A percentile compares a stretch with the other conserved stretches of the same genome.
Conservation (phyloP, 2,888 invertebrate genomes). For the Eudasyphora cyanicolor region DNA sequence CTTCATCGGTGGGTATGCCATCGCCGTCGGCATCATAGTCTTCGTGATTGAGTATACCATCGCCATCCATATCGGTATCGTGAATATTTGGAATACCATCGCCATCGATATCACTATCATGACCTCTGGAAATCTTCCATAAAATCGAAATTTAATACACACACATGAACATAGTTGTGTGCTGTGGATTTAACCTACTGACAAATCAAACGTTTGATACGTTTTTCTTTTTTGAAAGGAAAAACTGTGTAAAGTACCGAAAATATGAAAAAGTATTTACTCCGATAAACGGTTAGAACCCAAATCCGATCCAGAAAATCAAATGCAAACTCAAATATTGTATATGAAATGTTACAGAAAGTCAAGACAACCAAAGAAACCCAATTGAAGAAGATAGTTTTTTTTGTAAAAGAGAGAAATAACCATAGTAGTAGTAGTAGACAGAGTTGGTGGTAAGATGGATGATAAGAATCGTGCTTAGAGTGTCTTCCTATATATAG, state of each 20-base stretch:
- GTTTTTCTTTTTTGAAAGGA: not conserved
- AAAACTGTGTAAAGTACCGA: not conserved
- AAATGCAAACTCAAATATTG: too few species aligned
- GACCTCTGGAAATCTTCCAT: constrained; percentile 74
- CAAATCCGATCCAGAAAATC: not conserved
- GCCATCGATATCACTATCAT: constrained; percentile 72
- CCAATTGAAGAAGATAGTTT: not conserved
- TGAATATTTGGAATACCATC: constrained; percentile 81
- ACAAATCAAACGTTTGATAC: not conserved
- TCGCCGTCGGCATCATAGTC: constrained; percentile 69
- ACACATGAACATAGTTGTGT: not conserved
- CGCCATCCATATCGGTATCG: constrained; percentile 74
- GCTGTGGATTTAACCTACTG: not conserved
- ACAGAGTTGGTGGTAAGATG: not conserved
- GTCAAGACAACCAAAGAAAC: not conserved
- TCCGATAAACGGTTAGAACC: not conserved
- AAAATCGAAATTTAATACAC: constrained; percentile 18
- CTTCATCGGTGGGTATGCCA: constrained; percentile 71
- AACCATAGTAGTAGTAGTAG: not conserved
- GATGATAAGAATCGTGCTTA: not conserved
- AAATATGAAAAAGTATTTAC: not conserved
- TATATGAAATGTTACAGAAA: not conserved
- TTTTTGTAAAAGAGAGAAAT: not conserved
- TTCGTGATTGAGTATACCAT: constrained; percentile 77
- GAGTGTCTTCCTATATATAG: not conserved